Evolutionary conservation across 2,113 vertebrate species (phyloP), one percentile per base, ranked within the genome.

Genomic region (Haemorhous mexicanus): DNA sequence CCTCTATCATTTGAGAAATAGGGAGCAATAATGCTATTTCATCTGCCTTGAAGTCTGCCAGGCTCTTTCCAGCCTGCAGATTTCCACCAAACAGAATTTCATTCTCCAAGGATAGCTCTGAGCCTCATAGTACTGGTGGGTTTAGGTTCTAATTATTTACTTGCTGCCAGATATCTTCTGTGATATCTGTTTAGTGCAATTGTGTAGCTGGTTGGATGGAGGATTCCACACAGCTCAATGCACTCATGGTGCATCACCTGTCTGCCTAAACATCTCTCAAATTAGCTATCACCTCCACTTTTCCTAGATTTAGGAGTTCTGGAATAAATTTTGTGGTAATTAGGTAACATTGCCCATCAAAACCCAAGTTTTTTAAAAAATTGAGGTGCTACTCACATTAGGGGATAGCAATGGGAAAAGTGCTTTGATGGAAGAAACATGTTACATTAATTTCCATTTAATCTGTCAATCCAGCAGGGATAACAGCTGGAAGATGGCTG

Each of bases 341-440:
- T 41, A 28, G 8, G 28, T 49, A 41, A 52, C 5, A 27, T 3
- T 76, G 27, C 52, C 49, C 3, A 49, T 56, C 5, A 37, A 39
- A 69, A 28, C 9, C 12, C 1, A 1, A 0, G 0, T 10, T 39
- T 61, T 37, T 50, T 1, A 2, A 11, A 53, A 37, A 14, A 13
- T 2, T 21, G 19, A 73, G n/a, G 26, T 32, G 17, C 11, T 50
- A 3, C 14, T 79, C 41, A 44, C 15, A 10, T 6, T 7, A 22
- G 32, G 5, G 6, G 7, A 69, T 16, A 64, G 7, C 13, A n/a
- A 16, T 56, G 33, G 44, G 53, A 61, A 49, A 82, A 39, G n/a
- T 28, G 17, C 15, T 61, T 64, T 67, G 52, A 26, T 64, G 41
- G 27, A 64, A 64, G 41, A 8, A 68, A 9, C 2, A 6, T 13